Evolutionary conservation across 2,113 vertebrate genomes (phyloP), one percentile per base, ranked within the genome.

Genomic region (Amazona vittata): DNA sequence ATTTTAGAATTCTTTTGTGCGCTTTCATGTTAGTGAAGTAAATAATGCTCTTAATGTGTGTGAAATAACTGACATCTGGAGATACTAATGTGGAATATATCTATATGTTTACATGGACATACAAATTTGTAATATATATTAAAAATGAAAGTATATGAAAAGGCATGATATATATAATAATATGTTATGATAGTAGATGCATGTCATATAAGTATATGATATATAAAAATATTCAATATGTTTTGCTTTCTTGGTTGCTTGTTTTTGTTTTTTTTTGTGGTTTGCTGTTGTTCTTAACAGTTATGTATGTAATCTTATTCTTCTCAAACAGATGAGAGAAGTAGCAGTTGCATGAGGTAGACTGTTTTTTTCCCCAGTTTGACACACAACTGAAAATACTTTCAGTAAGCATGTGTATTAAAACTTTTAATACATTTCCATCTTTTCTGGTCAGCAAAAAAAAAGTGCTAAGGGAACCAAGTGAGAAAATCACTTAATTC

Each of bases 401-500:
- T 37, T 84, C 74, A 95, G 15, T 64, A 14, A 28, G 4, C 6
- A 37, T 74, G 33, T 53, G 67, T 88, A 57, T 68, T 87, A 94
- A 84, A 70, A 31, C n/a, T 52, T 43, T 67, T 86, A 78, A 80
- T 83, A 73, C 82, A 11, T 68, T 93, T 65, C 16, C 6, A 17
- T 44, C 37, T 46, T 78, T 90, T 79, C 63, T 24, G 19, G 75
- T 91, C 33, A 69, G 57, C 28, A 83, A 65, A 69, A 90, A 91
- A 94, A 92, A 77, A 37, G 3, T 50, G n/a, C 26, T 90, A 73
- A 60, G 63, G 50, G 68, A 92, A 73, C 3, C 2, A 74, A 69
- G 24, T 5, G 13, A 67, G 15, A 18, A 91, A 90, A 93, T 93
- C 22, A 90, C 47, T 93, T 90, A 79, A 57, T 84, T 65, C 64